These are phyloP conservation scores for Polydrusus pterygomalis DNA, from an alignment of 2,888 invertebrate species.

Conservation along the genomic window DNA sequence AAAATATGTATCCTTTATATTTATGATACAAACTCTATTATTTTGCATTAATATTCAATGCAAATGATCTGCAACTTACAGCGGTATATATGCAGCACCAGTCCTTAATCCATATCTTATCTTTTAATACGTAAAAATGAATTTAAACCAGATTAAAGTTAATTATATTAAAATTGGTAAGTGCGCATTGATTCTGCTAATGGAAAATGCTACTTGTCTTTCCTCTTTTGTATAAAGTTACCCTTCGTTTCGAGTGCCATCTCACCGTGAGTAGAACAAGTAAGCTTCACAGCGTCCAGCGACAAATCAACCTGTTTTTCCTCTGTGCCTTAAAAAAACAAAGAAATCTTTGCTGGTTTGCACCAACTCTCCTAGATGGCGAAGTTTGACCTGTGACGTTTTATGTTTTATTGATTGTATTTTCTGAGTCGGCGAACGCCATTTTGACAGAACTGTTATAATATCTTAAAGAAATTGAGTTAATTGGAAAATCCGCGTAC, in stretches of 20 bases:
- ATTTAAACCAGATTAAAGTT: too few relatives aligned
- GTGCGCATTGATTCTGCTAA: too few relatives aligned
- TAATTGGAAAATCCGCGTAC: conserved; percentile 70
- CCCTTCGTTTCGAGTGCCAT: not conserved
- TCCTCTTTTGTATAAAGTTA: too few relatives aligned
- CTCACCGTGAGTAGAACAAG: not conserved
- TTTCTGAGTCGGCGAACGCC: conserved; percentile 71
- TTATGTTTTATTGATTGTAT: conserved; percentile 51
- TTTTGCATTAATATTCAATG: too few relatives aligned
- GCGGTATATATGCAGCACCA: too few relatives aligned
- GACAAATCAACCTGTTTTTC: too few relatives aligned
- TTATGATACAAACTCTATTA: too few relatives aligned
- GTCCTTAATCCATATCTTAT: too few relatives aligned
- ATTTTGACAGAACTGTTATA: conserved; percentile 72
- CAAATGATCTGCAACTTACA: too few relatives aligned
- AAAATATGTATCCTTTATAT: too few relatives aligned
- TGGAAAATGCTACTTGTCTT: not conserved
- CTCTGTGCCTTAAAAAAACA: not conserved
- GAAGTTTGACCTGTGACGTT: conserved; percentile 30
- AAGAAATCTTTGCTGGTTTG: not conserved
- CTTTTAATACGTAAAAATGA: too few relatives aligned
- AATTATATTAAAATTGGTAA: too few relatives aligned
- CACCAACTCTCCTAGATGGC: conserved; percentile 13
- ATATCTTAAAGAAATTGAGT: conserved; percentile 67
- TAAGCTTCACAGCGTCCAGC: not conserved